Evolutionary conservation across 2,888 invertebrate genomes (phyloP).

Genomic region (Dryomyza anilis): DNA sequence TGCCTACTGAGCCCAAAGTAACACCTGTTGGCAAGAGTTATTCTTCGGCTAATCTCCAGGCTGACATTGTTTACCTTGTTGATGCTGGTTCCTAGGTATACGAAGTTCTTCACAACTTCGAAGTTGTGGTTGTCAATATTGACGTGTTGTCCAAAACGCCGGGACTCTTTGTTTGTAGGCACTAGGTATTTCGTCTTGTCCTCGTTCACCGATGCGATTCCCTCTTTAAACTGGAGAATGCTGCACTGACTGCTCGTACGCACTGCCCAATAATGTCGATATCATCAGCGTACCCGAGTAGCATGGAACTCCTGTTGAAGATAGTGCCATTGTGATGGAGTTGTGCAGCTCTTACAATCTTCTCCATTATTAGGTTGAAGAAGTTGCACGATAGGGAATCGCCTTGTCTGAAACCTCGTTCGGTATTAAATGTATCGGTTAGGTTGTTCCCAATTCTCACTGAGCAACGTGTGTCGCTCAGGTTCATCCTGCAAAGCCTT

Average conservation of each 20-base stretch:
- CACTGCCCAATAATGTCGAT: neutral
- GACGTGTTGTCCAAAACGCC: no score
- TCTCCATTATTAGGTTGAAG: conserved; percentile 18
- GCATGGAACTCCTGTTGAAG: no score
- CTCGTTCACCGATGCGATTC: neutral
- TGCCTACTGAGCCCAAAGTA: conserved; percentile 11
- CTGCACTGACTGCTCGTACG: neutral
- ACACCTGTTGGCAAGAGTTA: neutral
- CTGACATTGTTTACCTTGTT: neutral
- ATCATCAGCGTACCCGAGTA: neutral
- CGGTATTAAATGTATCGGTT: conserved; percentile 15
- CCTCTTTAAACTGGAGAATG: neutral
- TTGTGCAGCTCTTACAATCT: neutral
- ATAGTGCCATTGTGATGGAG: no score
- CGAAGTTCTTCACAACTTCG: conserved; percentile 4
- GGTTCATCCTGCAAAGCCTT: conserved; percentile 19
- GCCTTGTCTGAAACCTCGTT: conserved; percentile 26
- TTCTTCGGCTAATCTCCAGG: neutral
- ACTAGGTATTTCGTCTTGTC: neutral
- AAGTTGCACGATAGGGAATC: conserved; percentile 24
- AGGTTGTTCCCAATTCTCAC: conserved; percentile 18
- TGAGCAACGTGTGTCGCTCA: neutral
- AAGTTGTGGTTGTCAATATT: no score
- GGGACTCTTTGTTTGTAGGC: neutral
- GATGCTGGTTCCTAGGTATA: conserved; percentile 5